These are phyloP conservation scores for Dryomyza anilis DNA, from an alignment of 2,888 invertebrate species.

Conservation along the genomic window DNA sequence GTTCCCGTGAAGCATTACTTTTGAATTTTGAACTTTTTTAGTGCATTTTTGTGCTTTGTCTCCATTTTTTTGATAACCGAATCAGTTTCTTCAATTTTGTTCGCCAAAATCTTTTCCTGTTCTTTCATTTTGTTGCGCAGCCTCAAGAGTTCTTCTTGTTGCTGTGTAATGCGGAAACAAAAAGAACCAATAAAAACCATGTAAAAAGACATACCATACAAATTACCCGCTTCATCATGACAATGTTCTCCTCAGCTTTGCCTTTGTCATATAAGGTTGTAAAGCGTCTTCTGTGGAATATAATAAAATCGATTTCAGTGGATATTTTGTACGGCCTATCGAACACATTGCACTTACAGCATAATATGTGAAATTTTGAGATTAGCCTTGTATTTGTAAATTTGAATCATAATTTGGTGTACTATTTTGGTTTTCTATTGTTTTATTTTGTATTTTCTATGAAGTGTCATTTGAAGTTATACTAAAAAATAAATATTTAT, in stretches of 20 bases:
- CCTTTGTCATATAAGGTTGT: constrained; percentile 32
- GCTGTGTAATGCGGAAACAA: constrained; percentile 30
- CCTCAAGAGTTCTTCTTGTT: constrained; percentile 38
- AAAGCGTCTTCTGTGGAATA: not conserved
- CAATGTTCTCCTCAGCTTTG: constrained; percentile 40
- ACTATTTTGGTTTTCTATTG: no score
- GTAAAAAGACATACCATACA: not conserved
- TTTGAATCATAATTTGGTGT: no score
- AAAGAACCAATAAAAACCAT: not conserved
- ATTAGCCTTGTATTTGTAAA: no score
- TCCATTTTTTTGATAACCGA: not conserved
- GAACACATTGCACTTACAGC: no score
- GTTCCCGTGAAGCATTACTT: no score
- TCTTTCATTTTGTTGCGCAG: constrained; percentile 37
- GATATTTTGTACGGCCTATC: no score
- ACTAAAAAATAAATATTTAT: no score
- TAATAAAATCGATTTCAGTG: no score
- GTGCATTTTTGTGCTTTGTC: not conserved
- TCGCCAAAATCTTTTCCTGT: constrained; percentile 22
- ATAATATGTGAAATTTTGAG: no score
- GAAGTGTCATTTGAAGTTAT: no score
- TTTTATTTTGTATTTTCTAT: no score
- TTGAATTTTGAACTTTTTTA: not conserved
- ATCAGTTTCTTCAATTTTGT: constrained; percentile 21
- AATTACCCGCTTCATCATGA: constrained; percentile 39